Evolutionary conservation across 2,113 vertebrate genomes (phyloP).

Genomic region (Chaetodon auriga): DNA sequence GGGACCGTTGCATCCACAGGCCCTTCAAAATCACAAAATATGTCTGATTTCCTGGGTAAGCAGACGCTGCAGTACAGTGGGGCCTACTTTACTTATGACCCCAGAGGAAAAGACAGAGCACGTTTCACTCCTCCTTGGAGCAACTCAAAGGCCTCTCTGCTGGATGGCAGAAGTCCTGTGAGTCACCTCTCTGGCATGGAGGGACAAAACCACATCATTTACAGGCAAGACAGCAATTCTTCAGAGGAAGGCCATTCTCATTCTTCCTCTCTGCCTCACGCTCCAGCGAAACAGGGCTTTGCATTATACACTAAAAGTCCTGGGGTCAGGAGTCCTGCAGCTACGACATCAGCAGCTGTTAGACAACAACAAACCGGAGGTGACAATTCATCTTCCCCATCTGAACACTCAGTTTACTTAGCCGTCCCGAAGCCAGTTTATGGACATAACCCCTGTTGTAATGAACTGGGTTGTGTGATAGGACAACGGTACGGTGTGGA

Average conservation of each 20-base stretch:
- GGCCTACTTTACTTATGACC: constrained; percentile 85
- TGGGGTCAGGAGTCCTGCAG: constrained; percentile 68
- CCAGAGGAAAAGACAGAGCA: constrained; percentile 73
- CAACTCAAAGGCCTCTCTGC: constrained; percentile 59
- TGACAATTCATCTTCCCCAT: constrained; percentile 43
- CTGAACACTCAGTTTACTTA: constrained; percentile 77
- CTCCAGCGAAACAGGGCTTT: constrained; percentile 75
- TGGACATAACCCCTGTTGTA: constrained; percentile 82
- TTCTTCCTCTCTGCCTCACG: constrained; percentile 65
- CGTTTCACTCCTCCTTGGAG: constrained; percentile 80
- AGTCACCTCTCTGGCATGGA: constrained; percentile 76
- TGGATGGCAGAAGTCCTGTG: constrained; percentile 68
- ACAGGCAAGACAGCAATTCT: constrained; percentile 77
- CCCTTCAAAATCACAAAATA: constrained; percentile 70
- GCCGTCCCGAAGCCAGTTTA: constrained; percentile 91
- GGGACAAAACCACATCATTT: constrained; percentile 73
- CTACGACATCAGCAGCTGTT: constrained; percentile 49
- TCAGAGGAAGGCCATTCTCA: constrained; percentile 70
- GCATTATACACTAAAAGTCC: constrained; percentile 70
- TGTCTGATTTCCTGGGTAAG: constrained; percentile 70
- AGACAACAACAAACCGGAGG: constrained; percentile 63
- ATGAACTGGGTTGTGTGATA: constrained; percentile 78
- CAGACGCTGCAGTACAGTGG: constrained; percentile 83
- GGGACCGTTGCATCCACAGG: constrained; percentile 57
- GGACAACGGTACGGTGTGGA: constrained; percentile 77